Base-by-base conservation (phyloP, 2,797 vertebrate species). In the Karalla daura region DNA sequence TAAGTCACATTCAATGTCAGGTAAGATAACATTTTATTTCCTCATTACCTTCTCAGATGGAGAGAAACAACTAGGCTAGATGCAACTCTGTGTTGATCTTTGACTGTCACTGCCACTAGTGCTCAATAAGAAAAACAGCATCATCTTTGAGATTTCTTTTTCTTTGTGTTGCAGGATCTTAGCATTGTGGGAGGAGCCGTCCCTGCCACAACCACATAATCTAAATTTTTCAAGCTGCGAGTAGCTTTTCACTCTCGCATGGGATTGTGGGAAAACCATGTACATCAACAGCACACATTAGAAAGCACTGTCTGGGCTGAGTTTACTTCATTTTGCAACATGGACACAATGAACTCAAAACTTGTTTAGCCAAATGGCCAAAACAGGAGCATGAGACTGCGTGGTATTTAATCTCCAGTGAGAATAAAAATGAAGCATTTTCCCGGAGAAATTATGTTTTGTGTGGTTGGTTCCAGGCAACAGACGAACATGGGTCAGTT, bases 201-300 rank as follows among this genome's bases (percentile, higher is more conserved):
- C 1, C 36, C 60, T n/a, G 10, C 32, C 10, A 49, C 32, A 14
- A 45, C 4, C n/a, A n/a, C 43, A 50, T 21, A 15, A 41, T 40
- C 44, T 50, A 68, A 28, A 64, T 64, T 45, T 35, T 54, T 27
- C 15, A 18, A 46, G 37, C 55, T n/a, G 41, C 37, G 17, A 47
- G 30, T 9, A 13, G 17, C 13, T 62, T 27, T 45, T 37, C 7
- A 7, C 12, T 60, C 37, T 32, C 28, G 36, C 21, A n/a, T 24
- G 63, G 37, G 44, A 63, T 39, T 66, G 39, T 70, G 52, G 53
- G 27, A 47, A 56, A 62, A 51, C 1, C 2, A 10, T 24, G 6
- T 47, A 54, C 23, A 64, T 54, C 5, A 43, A 35, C 17, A 55
- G 32, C 21, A 20, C 35, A 11, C 20, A 36, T 8, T 5, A 44